phyloP scores from a whole-genome alignment of 2,797 vertebrate genomes.

The Eulemur albifrons region DNA sequence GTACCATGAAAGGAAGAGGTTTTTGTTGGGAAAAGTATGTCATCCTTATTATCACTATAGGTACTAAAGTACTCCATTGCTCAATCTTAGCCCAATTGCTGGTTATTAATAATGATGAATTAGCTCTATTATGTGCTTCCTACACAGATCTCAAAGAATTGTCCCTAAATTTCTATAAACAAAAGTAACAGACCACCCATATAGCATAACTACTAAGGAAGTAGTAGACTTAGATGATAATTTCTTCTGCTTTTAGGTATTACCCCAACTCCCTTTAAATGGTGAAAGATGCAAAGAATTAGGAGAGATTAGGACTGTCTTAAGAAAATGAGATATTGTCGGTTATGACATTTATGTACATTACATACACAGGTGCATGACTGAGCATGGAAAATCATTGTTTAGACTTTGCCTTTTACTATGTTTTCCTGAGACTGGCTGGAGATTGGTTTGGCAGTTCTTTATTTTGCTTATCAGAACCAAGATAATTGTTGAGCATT shows the following conservation, averaged over 20 bases:
- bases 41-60: background rate
- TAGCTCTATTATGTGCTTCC: background rate
- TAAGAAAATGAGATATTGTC: background rate
- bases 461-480: background rate
- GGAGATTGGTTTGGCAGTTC: background rate
- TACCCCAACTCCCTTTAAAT: background rate
- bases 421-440: background rate
- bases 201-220: background rate
- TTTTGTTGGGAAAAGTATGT: background rate
- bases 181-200: background rate
- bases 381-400: background rate
- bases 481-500: background rate
- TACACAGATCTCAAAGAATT: background rate
- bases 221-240: background rate
- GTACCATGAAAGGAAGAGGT: background rate
- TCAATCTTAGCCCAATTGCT: background rate
- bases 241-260: background rate
- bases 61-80: background rate
- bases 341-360: background rate
- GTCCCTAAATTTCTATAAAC: background rate
- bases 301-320: background rate
- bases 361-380: background rate
- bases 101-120: slow-evolving; percentile 10
- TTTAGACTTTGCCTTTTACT: background rate
- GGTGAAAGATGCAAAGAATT: background rate